These are phyloP conservation scores for Lordiphosa fenestrarum DNA, from an alignment of 2,888 invertebrate species.

Conservation along the genomic window DNA sequence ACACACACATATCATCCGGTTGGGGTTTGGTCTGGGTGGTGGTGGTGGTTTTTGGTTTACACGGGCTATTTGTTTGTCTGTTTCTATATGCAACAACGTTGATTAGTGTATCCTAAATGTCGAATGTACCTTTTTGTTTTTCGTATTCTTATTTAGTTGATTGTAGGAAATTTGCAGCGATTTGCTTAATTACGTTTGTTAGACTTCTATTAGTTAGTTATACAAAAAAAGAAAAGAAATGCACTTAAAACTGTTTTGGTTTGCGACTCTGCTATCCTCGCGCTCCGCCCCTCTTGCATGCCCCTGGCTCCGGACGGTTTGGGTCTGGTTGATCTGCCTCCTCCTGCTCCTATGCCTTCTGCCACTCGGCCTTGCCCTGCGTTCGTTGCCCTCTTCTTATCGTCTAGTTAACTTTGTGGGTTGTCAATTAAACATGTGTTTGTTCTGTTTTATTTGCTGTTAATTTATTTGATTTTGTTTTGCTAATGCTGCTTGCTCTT, in stretches of 20 bases:
- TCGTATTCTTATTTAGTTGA: slow-evolving; percentile 33
- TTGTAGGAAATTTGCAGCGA: slow-evolving; percentile 61
- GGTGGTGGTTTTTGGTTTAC: slow-evolving; percentile 14
- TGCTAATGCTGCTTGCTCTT: slow-evolving; percentile 35
- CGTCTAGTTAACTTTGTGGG: slow-evolving; percentile 41
- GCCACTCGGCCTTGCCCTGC: background rate
- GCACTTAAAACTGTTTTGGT: slow-evolving; percentile 4
- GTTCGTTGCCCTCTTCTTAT: background rate
- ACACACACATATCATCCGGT: slow-evolving; percentile 38
- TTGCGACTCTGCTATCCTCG: background rate
- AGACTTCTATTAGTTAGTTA: slow-evolving; percentile 1
- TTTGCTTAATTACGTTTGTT: slow-evolving; percentile 7
- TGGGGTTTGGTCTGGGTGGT: background rate
- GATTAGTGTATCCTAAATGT: slow-evolving; percentile 27
- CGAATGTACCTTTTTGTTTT: slow-evolving; percentile 15
- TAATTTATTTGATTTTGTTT: slow-evolving; percentile 21
- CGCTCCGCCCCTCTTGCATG: background rate
- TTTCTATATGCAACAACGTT: slow-evolving; percentile 43
- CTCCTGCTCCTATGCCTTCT: background rate
- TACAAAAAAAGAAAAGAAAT: slow-evolving; percentile 2
- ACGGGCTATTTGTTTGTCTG: slow-evolving; percentile 31
- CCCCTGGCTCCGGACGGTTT: slow-evolving; percentile 6
- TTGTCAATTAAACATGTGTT: slow-evolving; percentile 42
- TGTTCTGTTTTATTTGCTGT: slow-evolving; percentile 30
- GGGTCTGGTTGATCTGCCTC: background rate